These are phyloP conservation scores for Melitaea athalia DNA, from an alignment of 2,888 invertebrate species.

Conservation along the genomic window DNA sequence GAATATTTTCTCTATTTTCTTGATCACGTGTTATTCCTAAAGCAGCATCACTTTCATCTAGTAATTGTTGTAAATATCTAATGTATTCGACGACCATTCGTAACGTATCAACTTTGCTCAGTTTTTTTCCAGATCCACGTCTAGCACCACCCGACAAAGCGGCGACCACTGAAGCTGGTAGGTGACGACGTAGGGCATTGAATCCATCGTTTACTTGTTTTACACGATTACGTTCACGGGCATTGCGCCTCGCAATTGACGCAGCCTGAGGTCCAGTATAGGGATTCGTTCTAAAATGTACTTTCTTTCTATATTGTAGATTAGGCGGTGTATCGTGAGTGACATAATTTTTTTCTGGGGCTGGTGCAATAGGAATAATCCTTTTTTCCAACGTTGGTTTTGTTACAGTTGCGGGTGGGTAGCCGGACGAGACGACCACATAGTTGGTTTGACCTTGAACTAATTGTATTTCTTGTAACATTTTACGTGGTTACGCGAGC, in stretches of 20 bases:
- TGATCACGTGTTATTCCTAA: conserved; percentile 74
- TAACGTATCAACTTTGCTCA: conserved; percentile 94
- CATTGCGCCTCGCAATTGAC: conserved; percentile 95
- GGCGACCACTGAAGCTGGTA: conserved; percentile 90
- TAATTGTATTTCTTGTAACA: conserved; percentile 81
- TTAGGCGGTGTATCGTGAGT: conserved; percentile 80
- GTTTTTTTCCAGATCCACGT: conserved; percentile 90
- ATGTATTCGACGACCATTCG: conserved; percentile 96
- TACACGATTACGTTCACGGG: conserved; percentile 96
- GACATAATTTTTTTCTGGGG: conserved; percentile 81
- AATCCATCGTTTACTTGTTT: conserved; percentile 98
- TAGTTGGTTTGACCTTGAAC: conserved; percentile 82
- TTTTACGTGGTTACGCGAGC: conserved; percentile 68
- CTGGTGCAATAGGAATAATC: conserved; percentile 82
- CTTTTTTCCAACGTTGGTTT: conserved; percentile 77
- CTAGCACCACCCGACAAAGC: conserved; percentile 85
- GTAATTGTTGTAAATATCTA: conserved; percentile 89
- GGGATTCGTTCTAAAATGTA: conserved; percentile 85
- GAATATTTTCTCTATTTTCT: conserved; percentile 76
- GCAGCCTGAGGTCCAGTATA: conserved; percentile 88
- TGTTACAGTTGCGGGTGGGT: conserved; percentile 72
- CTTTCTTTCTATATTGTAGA: conserved; percentile 87
- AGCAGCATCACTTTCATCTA: conserved; percentile 87
- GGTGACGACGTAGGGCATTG: conserved; percentile 92
- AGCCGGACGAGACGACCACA: conserved; percentile 83